Conservation (phyloP, 92 coral and sea anemone genomes). For the Porites evermanni region DNA sequence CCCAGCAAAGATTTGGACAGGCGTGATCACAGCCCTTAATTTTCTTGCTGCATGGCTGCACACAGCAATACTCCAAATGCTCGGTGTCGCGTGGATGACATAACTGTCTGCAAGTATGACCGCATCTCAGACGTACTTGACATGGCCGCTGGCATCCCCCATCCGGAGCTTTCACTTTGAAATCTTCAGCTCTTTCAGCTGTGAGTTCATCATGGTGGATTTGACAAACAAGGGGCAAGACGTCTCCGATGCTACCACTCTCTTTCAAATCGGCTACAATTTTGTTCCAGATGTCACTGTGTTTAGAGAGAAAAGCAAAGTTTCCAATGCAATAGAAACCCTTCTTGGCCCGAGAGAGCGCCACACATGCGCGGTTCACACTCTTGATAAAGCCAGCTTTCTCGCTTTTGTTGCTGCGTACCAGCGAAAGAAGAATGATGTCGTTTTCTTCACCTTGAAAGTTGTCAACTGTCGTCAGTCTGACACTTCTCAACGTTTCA, state of each 20-base stretch:
- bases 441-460: slow-evolving; percentile 94
- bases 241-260: slow-evolving; percentile 65
- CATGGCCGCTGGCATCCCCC: slow-evolving; percentile 90
- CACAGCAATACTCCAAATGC: slow-evolving; percentile 52
- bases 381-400: slow-evolving; percentile 85
- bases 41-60: slow-evolving; percentile 53
- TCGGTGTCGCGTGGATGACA: slow-evolving; percentile 78
- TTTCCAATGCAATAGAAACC: slow-evolving; percentile 91
- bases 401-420: slow-evolving; percentile 79
- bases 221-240: slow-evolving; percentile 75
- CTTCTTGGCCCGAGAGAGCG: slow-evolving; percentile 73
- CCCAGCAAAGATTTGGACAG: slow-evolving; percentile 65
- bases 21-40: slow-evolving; percentile 66
- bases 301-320: slow-evolving; percentile 64
- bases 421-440: slow-evolving; percentile 88
- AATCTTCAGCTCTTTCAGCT: slow-evolving; percentile 67
- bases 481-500: slow-evolving; percentile 40
- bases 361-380: slow-evolving; percentile 93
- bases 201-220: slow-evolving; percentile 60
- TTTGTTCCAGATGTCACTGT: slow-evolving; percentile 80
- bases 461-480: slow-evolving; percentile 86
- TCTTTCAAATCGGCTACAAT: slow-evolving; percentile 61
- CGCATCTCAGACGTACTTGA: slow-evolving; percentile 72
- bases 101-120: slow-evolving; percentile 71
- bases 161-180: slow-evolving; percentile 55